Conservation (phyloP, 2,888 invertebrate genomes). For the Rhabditoides inermis region DNA sequence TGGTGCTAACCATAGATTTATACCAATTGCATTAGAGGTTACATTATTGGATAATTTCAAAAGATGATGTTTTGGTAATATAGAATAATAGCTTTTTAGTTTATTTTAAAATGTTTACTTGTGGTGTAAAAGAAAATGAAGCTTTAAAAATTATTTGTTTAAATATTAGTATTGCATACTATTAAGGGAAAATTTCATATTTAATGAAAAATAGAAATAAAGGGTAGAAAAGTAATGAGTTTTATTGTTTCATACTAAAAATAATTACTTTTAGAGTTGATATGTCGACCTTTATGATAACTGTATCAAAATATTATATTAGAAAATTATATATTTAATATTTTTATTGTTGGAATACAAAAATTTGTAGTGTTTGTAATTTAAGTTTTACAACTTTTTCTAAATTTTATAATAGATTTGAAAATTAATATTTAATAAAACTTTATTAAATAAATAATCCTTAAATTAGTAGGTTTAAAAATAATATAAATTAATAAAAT, state of each 20-base stretch:
- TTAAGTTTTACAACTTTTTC: constrained; percentile 31
- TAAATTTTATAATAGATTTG: constrained; percentile 12
- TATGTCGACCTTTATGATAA: constrained; percentile 32
- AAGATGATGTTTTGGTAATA: constrained; percentile 25
- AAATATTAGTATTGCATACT: constrained; percentile 50
- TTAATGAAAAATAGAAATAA: constrained; percentile 26
- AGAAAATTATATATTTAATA: constrained; percentile 29
- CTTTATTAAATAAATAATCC: constrained; percentile 23
- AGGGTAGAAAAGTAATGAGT: constrained; percentile 23
- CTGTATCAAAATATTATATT: constrained; percentile 26
- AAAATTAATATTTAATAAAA: constrained; percentile 13
- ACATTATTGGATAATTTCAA: constrained; percentile 33
- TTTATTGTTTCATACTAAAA: constrained; percentile 33
- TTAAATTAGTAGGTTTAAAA: constrained; percentile 28
- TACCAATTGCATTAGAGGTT: constrained; percentile 61
- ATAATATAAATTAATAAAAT: constrained; percentile 18
- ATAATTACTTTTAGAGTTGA: constrained; percentile 27
- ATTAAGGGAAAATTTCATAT: constrained; percentile 59
- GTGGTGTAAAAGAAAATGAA: constrained; percentile 27
- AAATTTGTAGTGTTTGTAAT: constrained; percentile 31
- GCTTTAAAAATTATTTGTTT: constrained; percentile 23
- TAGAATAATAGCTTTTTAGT: constrained; percentile 28
- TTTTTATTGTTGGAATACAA: constrained; percentile 18
- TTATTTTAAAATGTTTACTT: constrained; percentile 31
- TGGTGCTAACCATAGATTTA: constrained; percentile 72